Evolutionary conservation across 2,888 invertebrate species (phyloP).

Genomic region (Cantharis rufa): DNA sequence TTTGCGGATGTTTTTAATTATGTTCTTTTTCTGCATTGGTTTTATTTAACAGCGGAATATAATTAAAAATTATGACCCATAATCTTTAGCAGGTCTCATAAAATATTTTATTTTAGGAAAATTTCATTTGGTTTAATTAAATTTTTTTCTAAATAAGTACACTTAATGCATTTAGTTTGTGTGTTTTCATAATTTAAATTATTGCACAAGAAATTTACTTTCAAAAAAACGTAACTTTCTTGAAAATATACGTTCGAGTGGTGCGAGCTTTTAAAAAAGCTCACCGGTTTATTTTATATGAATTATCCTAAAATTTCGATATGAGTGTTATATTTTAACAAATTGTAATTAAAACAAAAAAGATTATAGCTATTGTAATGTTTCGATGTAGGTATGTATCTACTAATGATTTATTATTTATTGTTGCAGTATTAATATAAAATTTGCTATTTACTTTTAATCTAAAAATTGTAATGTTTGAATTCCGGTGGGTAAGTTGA

Average conservation of each 20-base stretch:
- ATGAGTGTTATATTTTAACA: no score
- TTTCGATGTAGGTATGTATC: no score
- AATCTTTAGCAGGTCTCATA: slow-evolving; percentile 13
- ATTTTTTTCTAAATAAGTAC: neutral
- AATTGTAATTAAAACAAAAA: no score
- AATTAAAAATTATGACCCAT: slow-evolving; percentile 18
- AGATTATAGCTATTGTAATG: no score
- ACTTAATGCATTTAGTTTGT: neutral
- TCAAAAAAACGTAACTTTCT: no score
- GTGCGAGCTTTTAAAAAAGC: no score
- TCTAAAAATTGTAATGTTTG: neutral
- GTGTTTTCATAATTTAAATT: neutral
- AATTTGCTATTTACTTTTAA: neutral
- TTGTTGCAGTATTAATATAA: neutral
- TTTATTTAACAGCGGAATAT: slow-evolving; percentile 12
- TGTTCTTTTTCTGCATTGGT: slow-evolving; percentile 4
- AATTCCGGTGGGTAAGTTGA: neutral
- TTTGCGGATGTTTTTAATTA: slow-evolving; percentile 6
- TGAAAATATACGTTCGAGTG: no score
- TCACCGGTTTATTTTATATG: no score
- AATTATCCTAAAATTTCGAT: no score
- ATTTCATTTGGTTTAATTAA: neutral
- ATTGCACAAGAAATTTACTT: no score
- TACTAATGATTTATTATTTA: neutral
- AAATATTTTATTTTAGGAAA: slow-evolving; percentile 10